These are phyloP conservation scores for Etheostoma nigrum DNA, from an alignment of 2,797 vertebrate genomes.

Conservation along the genomic window DNA sequence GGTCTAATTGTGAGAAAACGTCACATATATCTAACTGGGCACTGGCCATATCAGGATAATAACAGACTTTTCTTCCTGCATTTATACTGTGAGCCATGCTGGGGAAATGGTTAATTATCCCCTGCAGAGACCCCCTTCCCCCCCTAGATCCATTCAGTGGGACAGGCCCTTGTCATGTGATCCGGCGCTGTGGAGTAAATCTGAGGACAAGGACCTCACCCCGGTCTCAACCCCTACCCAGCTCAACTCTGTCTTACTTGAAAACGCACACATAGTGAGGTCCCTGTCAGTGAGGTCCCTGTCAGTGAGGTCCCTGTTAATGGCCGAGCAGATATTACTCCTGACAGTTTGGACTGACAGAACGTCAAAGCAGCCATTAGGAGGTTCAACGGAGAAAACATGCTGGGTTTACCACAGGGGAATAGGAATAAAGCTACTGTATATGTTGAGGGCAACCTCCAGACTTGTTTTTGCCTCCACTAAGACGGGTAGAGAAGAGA, in stretches of 20 bases:
- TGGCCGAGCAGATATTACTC: slow-evolving; percentile 35
- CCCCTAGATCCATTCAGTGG: slow-evolving; percentile 33
- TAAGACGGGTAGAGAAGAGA: slow-evolving; percentile 1
- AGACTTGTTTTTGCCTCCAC: slow-evolving; percentile 44
- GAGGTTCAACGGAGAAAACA: slow-evolving; percentile 44
- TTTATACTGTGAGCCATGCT: slow-evolving; percentile 37
- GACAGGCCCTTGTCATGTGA: slow-evolving; percentile 52
- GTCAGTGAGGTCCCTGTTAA: slow-evolving; percentile 21
- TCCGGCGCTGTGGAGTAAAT: slow-evolving; percentile 45
- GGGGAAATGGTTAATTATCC: slow-evolving; percentile 49
- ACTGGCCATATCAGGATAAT: slow-evolving; percentile 48
- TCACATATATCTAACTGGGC: slow-evolving; percentile 35
- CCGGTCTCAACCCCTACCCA: neutral
- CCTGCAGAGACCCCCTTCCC: slow-evolving; percentile 2
- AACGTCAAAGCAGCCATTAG: slow-evolving; percentile 60
- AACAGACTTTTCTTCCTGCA: slow-evolving; percentile 63
- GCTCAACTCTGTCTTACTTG: neutral
- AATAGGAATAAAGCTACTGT: slow-evolving; percentile 3
- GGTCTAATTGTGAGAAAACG: slow-evolving; percentile 37
- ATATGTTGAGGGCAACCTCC: slow-evolving; percentile 18
- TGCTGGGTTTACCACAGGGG: slow-evolving; percentile 29
- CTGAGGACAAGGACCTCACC: slow-evolving; percentile 39
- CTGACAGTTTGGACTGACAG: slow-evolving; percentile 45
- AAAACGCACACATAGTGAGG: slow-evolving; percentile 2
- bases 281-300: no score